A percentile compares a stretch with the other conserved stretches of the same genome.
Evolutionary conservation across 2,797 vertebrate genomes (phyloP).

Genomic region (Anguilla megastoma): DNA sequence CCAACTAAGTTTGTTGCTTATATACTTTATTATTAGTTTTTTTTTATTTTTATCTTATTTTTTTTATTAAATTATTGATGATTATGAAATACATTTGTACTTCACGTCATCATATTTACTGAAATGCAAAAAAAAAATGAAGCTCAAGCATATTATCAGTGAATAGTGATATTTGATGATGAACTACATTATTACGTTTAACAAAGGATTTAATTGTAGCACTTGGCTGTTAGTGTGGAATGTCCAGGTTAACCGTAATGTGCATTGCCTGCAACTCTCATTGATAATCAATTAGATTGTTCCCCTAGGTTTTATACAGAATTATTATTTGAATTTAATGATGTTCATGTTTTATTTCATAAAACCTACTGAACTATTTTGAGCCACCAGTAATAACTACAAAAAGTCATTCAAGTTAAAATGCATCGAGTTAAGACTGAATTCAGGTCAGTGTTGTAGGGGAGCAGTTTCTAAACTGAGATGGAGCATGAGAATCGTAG

Average conservation of each 20-base stretch:
- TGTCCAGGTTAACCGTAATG: background rate
- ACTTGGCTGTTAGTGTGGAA: background rate
- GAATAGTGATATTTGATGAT: background rate
- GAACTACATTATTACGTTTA: background rate
- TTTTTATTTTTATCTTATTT: too few species aligned
- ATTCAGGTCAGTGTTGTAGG: background rate
- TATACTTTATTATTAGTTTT: background rate
- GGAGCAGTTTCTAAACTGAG: slow-evolving; percentile 4
- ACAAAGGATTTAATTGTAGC: background rate
- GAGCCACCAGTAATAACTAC: background rate
- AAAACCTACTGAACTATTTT: background rate
- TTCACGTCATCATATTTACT: background rate
- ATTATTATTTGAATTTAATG: background rate
- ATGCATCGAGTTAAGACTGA: background rate
- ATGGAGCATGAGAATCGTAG: slow-evolving; percentile 18
- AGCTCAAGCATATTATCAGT: slow-evolving; percentile 12
- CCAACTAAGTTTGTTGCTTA: background rate
- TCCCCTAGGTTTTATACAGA: background rate
- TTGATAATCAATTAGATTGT: background rate
- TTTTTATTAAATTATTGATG: background rate
- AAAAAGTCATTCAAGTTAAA: background rate
- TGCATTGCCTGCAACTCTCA: background rate
- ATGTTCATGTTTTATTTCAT: background rate
- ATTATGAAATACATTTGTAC: background rate
- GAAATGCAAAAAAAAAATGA: background rate